Evolutionary conservation across 2,888 invertebrate genomes (phyloP).

Genomic region (Escarpia spicata): DNA sequence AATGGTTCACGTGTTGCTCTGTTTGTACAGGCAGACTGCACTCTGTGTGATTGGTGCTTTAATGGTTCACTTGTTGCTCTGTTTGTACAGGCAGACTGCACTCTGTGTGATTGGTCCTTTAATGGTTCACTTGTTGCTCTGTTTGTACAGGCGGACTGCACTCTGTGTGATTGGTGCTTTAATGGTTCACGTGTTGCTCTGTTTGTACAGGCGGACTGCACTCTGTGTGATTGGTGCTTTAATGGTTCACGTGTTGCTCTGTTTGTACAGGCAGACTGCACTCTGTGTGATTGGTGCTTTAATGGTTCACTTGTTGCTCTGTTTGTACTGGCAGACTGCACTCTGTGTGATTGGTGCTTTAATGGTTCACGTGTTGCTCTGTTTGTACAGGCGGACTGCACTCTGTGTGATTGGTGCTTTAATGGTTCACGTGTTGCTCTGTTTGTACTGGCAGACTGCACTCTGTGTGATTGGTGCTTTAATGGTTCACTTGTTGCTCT

Average conservation of each 20-base stretch:
- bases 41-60: background rate
- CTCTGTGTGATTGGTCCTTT: background rate
- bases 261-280: background rate
- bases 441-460: background rate
- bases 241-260: constrained; percentile 27
- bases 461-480: background rate
- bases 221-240: background rate
- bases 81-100: background rate
- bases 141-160: background rate
- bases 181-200: constrained; percentile 27
- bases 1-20: constrained; percentile 27
- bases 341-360: background rate
- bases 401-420: background rate
- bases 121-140: constrained; percentile 27
- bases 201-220: background rate
- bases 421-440: constrained; percentile 27
- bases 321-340: background rate
- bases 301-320: constrained; percentile 27
- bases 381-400: background rate
- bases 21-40: background rate
- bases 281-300: background rate
- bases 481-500: constrained; percentile 27
- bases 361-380: constrained; percentile 27
- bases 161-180: background rate
- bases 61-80: constrained; percentile 27